Percentiles rank a stretch among this genome's conserved stretches.
These are phyloP conservation scores for Calosoma granatense DNA, from an alignment of 1,140 invertebrate species.

Conservation along the genomic window DNA sequence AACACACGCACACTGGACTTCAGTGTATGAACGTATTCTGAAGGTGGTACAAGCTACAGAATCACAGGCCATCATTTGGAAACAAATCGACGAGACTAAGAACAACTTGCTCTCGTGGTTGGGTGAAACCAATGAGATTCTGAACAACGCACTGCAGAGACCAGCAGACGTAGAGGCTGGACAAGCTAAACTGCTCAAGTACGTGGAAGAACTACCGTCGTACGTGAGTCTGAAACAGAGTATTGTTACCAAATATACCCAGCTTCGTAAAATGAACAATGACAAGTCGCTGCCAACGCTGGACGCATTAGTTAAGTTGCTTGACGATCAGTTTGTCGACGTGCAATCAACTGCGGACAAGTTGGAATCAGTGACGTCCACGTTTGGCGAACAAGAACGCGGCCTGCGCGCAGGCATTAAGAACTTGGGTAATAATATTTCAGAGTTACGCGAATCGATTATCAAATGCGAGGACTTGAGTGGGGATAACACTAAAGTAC, in stretches of 20 bases:
- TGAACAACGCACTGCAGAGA: conserved; percentile 63
- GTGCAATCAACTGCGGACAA: conserved; percentile 62
- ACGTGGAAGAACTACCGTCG: conserved; percentile 73
- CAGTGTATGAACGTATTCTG: conserved; percentile 55
- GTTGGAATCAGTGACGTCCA: conserved; percentile 59
- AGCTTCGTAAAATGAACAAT: conserved; percentile 70
- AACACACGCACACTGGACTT: conserved; percentile 62
- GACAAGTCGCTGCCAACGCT: conserved; percentile 58
- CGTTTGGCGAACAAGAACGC: conserved; percentile 63
- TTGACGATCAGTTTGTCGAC: conserved; percentile 69
- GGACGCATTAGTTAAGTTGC: conserved; percentile 51
- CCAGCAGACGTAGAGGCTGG: conserved; percentile 70
- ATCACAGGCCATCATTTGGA: conserved; percentile 82
- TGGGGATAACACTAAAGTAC: conserved; percentile 73
- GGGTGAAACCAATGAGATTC: conserved; percentile 61
- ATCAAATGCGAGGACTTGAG: conserved; percentile 87
- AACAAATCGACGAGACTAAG: conserved; percentile 78
- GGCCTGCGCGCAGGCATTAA: conserved; percentile 61
- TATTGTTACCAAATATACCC: conserved; percentile 67
- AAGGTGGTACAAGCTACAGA: conserved; percentile 69
- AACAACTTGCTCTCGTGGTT: conserved; percentile 77
- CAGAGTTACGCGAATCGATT: conserved; percentile 70
- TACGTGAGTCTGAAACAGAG: conserved; percentile 65
- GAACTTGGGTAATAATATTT: conserved; percentile 52
- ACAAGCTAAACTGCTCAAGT: conserved; percentile 65